These are phyloP conservation scores for Parauchenoglanis ngamensis DNA, from an alignment of 2,797 vertebrate species.

Conservation along the genomic window DNA sequence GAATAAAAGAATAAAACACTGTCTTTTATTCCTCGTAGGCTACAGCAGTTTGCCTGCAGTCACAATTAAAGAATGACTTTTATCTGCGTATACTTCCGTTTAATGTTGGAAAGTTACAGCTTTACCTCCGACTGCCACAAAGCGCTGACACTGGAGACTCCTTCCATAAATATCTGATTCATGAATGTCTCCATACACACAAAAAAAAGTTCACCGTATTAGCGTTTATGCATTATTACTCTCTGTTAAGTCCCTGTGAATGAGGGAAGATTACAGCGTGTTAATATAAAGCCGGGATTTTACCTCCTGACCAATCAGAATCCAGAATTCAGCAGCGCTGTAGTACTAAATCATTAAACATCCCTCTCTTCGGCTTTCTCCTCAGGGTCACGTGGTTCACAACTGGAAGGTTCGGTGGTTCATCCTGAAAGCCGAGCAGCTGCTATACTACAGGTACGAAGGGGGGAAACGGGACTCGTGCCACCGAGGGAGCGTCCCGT, in stretches of 20 bases:
- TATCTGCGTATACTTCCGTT: too few relatives aligned
- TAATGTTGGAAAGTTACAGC: background rate
- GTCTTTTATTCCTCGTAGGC: background rate
- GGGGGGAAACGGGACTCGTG: conserved; percentile 81
- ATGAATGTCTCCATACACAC: background rate
- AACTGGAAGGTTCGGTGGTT: conserved; percentile 98
- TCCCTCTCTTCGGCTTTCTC: conserved; percentile 37
- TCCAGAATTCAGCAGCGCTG: background rate
- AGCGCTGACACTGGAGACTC: background rate
- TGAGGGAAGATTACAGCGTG: background rate
- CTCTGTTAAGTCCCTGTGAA: background rate
- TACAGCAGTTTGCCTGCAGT: background rate
- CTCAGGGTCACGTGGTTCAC: conserved; percentile 88
- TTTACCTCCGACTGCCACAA: background rate
- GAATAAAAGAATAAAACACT: background rate
- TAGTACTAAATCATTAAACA: background rate
- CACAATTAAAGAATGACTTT: background rate
- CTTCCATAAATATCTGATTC: background rate
- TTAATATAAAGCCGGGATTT: background rate
- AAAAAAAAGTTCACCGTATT: background rate
- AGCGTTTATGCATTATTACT: background rate
- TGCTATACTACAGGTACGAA: conserved; percentile 90
- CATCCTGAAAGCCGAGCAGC: conserved; percentile 82
- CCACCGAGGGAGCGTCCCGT: conserved; percentile 83
- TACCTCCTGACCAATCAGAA: conserved; percentile 5